Base-by-base conservation (phyloP, 2,113 vertebrate genomes). In the Bos javanicus region DNA sequence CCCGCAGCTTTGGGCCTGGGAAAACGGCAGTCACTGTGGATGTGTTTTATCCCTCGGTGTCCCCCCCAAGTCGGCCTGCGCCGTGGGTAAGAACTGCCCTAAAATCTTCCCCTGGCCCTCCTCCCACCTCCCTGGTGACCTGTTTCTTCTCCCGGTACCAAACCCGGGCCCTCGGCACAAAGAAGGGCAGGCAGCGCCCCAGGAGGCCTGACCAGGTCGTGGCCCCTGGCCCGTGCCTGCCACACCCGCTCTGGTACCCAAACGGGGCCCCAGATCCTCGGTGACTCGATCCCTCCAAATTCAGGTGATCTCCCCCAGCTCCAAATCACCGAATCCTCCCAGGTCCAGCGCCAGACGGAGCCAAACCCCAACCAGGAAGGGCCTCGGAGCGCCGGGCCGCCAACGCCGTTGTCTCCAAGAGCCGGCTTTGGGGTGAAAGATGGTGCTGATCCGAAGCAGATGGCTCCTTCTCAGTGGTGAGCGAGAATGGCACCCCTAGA, bases 221-320 rank as follows among this genome's bases (percentile, higher is more conserved):
- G 98, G 87, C 97, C 98, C 59, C 71, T 97, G 95, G 95, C 95
- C 80, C 3, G 21, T 25, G 56, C 97, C 91, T 25, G 97, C 97
- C 98, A 97, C 93, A 67, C 98, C 97, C 43, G 54, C 76, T 67
- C 92, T 57, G 86, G 90, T 94, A 48, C 97, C 97, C 96, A 94
- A 86, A 96, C 5, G 0, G 96, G 96, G 98, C 97, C 98, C 97
- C 98, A 97, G 96, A 91, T 94, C 95, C 64, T 90, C 2, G 83
- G 98, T 97, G 98, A 98, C 97, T 97, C 96, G 83, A 98, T 98
- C 98, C 98, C 96, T 98, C 98, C 98, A 98, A 97, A 98, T 98
- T 98, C 98, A 97, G 97, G 97, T 97, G 98, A 98, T 98, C 98
- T 97, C 84, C 96, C 91, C 97, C 11, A 11, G 91, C 91, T 98